These are phyloP conservation scores for Streptopelia turtur DNA, from an alignment of 2,797 vertebrate genomes.

Conservation along the genomic window DNA sequence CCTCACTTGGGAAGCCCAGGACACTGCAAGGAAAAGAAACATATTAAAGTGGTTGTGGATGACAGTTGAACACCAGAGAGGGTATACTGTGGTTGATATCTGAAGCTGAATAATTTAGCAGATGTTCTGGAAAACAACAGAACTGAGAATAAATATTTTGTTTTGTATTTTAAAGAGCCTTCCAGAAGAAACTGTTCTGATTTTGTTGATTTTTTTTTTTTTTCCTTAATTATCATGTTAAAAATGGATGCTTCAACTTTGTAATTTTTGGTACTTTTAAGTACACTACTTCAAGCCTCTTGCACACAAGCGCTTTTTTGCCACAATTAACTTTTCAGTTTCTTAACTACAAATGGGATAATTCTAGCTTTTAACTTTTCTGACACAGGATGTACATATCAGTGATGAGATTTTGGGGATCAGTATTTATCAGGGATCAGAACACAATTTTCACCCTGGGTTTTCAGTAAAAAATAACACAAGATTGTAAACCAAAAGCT, in stretches of 20 bases:
- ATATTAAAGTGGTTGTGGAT: background rate
- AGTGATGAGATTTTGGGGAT: constrained; percentile 34
- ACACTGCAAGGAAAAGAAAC: rapidly evolving
- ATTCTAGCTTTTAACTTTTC: background rate
- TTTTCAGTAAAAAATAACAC: constrained; percentile 34
- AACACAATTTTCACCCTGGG: constrained; percentile 35
- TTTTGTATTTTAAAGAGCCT: background rate
- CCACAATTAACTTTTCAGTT: background rate
- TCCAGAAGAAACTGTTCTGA: background rate
- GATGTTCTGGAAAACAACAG: background rate
- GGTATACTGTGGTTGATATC: background rate
- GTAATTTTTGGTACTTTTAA: background rate
- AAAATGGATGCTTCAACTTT: background rate
- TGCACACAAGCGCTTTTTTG: background rate
- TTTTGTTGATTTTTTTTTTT: background rate
- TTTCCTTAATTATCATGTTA: background rate
- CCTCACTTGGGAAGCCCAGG: background rate
- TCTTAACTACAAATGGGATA: background rate
- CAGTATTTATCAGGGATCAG: constrained; percentile 54
- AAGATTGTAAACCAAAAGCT: constrained; percentile 44
- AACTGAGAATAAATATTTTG: background rate
- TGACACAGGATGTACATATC: background rate
- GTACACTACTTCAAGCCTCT: background rate
- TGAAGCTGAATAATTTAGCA: background rate
- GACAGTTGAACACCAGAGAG: background rate